These are phyloP conservation scores for Papilio polytes DNA, from an alignment of 1,140 invertebrate species.

Conservation along the genomic window DNA sequence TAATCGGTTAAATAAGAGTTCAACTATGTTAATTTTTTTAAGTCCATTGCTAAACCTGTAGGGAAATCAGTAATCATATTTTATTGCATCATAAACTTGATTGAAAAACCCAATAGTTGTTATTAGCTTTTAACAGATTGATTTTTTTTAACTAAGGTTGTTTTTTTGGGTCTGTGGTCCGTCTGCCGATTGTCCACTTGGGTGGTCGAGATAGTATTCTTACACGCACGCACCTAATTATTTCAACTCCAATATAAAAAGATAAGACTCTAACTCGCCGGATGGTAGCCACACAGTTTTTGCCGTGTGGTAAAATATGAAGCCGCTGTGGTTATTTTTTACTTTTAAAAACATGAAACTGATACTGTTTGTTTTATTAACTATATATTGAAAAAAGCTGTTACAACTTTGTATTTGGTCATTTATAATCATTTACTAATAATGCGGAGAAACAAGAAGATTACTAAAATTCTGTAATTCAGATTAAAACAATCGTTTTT, in stretches of 20 bases:
- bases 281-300: slow-evolving; percentile 33
- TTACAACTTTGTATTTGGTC: not conserved
- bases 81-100: not conserved
- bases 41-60: not conserved
- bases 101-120: slow-evolving; percentile 10
- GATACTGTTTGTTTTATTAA: slow-evolving; percentile 17
- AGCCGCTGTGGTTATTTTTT: slow-evolving; percentile 19
- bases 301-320: slow-evolving; percentile 26
- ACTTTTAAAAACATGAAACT: slow-evolving; percentile 28
- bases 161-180: slow-evolving; percentile 26
- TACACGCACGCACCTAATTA: slow-evolving; percentile 66
- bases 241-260: slow-evolving; percentile 51
- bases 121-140: slow-evolving; percentile 12
- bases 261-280: slow-evolving; percentile 36
- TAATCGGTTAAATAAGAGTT: not conserved
- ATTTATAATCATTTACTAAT: not conserved
- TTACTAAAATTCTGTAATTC: not conserved
- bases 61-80: not conserved
- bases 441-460: not conserved
- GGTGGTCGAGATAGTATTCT: slow-evolving; percentile 60
- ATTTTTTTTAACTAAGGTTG: slow-evolving; percentile 9
- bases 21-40: no score
- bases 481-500: not conserved
- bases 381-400: not conserved
- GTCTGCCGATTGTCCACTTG: slow-evolving; percentile 52